phyloP scores from a whole-genome alignment of 2,113 vertebrate genomes.

The Rhea pennata region DNA sequence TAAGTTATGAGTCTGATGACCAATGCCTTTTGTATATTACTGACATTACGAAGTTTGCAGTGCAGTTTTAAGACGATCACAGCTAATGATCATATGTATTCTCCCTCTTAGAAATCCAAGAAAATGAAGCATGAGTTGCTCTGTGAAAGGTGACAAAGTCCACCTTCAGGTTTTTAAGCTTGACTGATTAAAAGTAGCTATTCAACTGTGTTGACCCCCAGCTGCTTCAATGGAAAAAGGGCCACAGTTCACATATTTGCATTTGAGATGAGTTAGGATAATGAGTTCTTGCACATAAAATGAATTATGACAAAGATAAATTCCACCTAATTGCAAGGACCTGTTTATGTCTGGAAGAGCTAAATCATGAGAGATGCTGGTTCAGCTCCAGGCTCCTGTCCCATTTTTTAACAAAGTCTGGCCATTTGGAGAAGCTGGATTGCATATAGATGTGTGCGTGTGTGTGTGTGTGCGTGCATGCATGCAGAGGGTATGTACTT shows the following conservation, averaged over 20 bases:
- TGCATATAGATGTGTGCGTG: background rate
- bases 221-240: background rate
- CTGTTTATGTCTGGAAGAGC: background rate
- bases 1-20: background rate
- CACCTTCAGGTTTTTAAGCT: background rate
- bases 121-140: background rate
- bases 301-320: background rate
- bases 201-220: background rate
- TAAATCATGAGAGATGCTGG: background rate
- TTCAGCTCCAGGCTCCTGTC: background rate
- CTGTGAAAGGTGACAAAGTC: background rate
- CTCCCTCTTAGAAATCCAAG: background rate
- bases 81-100: background rate
- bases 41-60: background rate
- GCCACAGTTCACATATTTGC: background rate
- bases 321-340: background rate
- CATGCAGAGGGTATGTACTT: too few relatives aligned
- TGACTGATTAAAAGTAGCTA: background rate
- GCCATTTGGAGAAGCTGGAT: background rate
- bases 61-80: background rate
- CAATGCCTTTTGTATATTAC: background rate
- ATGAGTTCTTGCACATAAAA: background rate
- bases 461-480: accelerated
- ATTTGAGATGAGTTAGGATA: background rate
- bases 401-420: background rate